Conservation (phyloP, 2,113 vertebrate genomes). For the Galeopterus variegatus region DNA sequence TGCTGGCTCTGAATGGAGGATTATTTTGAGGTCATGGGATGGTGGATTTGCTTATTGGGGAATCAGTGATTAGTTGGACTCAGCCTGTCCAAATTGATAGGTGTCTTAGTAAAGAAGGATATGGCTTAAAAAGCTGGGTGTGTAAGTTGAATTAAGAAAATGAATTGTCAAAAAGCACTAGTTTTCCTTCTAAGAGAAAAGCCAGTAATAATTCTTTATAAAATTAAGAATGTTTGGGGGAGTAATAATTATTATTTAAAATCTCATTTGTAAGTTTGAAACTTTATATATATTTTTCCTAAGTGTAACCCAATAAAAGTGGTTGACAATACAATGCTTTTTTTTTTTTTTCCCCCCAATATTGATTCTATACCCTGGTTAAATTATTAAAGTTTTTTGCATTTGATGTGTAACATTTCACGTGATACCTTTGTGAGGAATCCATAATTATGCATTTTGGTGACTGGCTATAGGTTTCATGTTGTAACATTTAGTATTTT, state of each 20-base stretch:
- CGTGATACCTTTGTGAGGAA: background rate
- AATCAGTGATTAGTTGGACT: background rate
- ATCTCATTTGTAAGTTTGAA: slow-evolving; percentile 21
- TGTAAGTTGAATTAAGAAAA: slow-evolving; percentile 23
- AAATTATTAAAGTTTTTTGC: background rate
- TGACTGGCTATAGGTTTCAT: slow-evolving; percentile 27
- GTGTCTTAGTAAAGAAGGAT: background rate
- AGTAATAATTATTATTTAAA: background rate
- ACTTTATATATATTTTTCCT: background rate
- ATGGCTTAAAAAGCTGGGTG: background rate
- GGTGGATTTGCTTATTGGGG: background rate
- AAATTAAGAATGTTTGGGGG: background rate
- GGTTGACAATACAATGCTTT: background rate
- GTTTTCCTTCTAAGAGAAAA: slow-evolving; percentile 17
- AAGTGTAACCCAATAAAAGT: background rate
- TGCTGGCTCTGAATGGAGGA: background rate
- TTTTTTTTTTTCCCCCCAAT: slow-evolving; percentile 62
- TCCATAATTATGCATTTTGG: background rate
- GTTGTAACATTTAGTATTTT: slow-evolving; percentile 2
- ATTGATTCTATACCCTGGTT: slow-evolving; percentile 20
- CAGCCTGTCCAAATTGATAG: background rate
- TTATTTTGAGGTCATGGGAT: background rate
- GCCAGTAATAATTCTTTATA: background rate
- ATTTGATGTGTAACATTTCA: slow-evolving; percentile 33
- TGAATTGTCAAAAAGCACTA: background rate